These are phyloP conservation scores for Latheticus oryzae DNA, from an alignment of 2,888 invertebrate species.

Conservation along the genomic window DNA sequence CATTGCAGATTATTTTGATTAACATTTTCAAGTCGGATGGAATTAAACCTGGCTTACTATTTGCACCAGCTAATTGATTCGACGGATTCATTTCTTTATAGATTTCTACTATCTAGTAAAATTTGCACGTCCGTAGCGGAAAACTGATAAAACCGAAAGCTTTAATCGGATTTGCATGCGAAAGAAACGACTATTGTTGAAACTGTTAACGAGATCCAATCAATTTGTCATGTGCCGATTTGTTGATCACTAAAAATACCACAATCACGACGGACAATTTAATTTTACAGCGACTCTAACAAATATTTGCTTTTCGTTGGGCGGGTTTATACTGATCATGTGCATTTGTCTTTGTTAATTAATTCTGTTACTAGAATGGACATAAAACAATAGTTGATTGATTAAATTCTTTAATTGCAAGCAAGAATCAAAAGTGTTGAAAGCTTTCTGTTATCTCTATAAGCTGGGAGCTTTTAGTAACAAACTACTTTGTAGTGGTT, in stretches of 20 bases:
- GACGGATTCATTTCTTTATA: neutral
- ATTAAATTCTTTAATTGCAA: conserved; percentile 18
- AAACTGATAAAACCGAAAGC: too few relatives aligned
- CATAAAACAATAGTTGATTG: too few relatives aligned
- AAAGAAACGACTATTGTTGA: conserved; percentile 19
- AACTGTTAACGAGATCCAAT: conserved; percentile 27
- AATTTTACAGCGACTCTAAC: conserved; percentile 21
- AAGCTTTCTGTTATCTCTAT: conserved; percentile 47
- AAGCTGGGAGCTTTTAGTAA: conserved; percentile 47
- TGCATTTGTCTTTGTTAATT: conserved; percentile 39
- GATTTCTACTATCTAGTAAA: too few relatives aligned
- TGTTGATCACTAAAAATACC: conserved; percentile 32
- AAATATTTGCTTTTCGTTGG: conserved; percentile 28
- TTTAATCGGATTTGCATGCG: conserved; percentile 15
- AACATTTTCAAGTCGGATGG: conserved; percentile 23
- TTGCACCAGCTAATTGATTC: conserved; percentile 22
- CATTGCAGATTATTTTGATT: conserved; percentile 44
- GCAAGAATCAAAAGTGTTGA: conserved; percentile 42
- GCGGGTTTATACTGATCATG: conserved; percentile 33
- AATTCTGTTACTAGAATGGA: conserved; percentile 36
- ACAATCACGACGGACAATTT: conserved; percentile 30
- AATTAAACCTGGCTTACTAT: conserved; percentile 22
- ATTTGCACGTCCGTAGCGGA: neutral
- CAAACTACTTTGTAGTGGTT: conserved; percentile 48
- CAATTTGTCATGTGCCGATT: conserved; percentile 29